Conservation (phyloP, 2,888 invertebrate species). For the Dryadula phaetusa region DNA sequence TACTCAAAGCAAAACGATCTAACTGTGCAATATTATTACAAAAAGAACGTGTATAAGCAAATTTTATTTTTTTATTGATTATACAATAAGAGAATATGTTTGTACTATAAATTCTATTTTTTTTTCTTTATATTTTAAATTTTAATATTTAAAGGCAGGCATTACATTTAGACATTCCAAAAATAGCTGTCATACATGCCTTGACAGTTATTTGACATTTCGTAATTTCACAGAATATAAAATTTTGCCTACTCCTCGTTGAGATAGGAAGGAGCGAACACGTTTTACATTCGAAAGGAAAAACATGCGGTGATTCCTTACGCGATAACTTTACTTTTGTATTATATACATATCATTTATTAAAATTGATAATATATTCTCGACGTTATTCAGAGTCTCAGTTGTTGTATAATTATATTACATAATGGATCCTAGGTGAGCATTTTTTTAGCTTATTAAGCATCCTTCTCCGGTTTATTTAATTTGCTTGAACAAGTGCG, state of each 20-base stretch:
- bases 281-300: conserved; percentile 48
- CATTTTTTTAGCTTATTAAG: conserved; percentile 53
- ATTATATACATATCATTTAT: conserved; percentile 28
- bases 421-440: conserved; percentile 72
- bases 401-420: conserved; percentile 55
- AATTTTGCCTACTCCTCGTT: conserved; percentile 44
- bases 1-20: no score
- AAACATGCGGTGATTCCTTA: conserved; percentile 66
- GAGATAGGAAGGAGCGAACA: conserved; percentile 49
- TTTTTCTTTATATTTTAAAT: not conserved
- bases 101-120: no score
- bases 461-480: conserved; percentile 54
- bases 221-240: conserved; percentile 30
- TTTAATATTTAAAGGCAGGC: not conserved
- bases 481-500: conserved; percentile 54
- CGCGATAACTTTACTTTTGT: conserved; percentile 34
- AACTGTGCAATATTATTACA: no score
- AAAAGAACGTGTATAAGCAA: no score
- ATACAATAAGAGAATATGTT: no score
- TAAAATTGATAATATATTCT: conserved; percentile 26
- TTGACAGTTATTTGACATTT: conserved; percentile 3
- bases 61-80: no score
- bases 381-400: conserved; percentile 10
- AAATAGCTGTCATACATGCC: not conserved
- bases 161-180: not conserved